A percentile compares a stretch with the other conserved stretches of the same genome.
Evolutionary conservation across 2,888 invertebrate genomes (phyloP).

Genomic region (Diarsia rubi): DNA sequence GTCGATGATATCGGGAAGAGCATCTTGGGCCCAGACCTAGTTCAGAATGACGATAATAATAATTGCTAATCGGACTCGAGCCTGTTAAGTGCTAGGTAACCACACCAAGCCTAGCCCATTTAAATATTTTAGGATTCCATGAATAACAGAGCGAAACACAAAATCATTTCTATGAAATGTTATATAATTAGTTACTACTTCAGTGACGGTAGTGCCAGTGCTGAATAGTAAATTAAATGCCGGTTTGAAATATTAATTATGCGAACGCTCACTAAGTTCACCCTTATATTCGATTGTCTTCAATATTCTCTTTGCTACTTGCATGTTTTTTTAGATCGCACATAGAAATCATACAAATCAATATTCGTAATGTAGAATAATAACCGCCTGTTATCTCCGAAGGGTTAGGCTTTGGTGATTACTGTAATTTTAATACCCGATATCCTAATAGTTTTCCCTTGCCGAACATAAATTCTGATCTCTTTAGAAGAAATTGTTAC

Average conservation of each 20-base stretch:
- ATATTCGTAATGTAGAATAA: neutral
- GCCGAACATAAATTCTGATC: too few relatives aligned
- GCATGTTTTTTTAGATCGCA: neutral
- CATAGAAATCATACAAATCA: neutral
- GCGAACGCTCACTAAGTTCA: neutral
- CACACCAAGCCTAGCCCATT: slow-evolving; percentile 14
- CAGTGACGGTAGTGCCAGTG: neutral
- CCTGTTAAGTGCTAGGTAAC: slow-evolving; percentile 16
- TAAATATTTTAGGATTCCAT: slow-evolving; percentile 60
- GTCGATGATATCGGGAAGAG: slow-evolving; percentile 27
- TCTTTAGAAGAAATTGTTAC: too few relatives aligned
- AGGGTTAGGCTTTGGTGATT: neutral
- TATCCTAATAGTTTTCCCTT: too few relatives aligned
- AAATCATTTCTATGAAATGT: slow-evolving; percentile 36
- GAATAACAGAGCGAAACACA: slow-evolving; percentile 19
- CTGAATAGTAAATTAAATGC: neutral
- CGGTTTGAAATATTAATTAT: neutral
- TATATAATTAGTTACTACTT: slow-evolving; percentile 11
- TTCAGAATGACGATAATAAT: slow-evolving; percentile 31
- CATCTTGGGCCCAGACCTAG: slow-evolving; percentile 40
- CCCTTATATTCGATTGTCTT: neutral
- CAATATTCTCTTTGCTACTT: neutral
- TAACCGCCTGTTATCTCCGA: neutral
- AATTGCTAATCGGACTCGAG: slow-evolving; percentile 9
- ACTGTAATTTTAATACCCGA: too few relatives aligned